A percentile compares a stretch with the other conserved stretches of the same genome.
These are phyloP conservation scores for Camelus bactrianus DNA, from an alignment of 2,113 vertebrate species.

Conservation along the genomic window DNA sequence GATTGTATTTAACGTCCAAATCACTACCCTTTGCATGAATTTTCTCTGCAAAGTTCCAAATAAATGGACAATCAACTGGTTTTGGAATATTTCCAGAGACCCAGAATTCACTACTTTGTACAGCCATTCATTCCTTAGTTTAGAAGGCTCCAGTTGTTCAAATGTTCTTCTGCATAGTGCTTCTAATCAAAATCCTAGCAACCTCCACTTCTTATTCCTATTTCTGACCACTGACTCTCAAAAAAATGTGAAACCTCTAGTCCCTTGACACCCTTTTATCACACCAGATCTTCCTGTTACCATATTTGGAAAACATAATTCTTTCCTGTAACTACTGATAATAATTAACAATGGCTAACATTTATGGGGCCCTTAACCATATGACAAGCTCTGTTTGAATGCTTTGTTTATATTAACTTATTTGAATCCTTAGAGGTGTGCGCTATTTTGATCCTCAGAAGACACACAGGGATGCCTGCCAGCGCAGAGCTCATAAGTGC, in stretches of 20 bases:
- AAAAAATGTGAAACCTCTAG: background rate
- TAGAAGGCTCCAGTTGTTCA: background rate
- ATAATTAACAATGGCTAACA: background rate
- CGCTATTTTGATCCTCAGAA: background rate
- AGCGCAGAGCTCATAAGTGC: background rate
- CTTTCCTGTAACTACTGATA: background rate
- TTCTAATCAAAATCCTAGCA: background rate
- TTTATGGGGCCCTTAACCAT: background rate
- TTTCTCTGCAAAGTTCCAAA: background rate
- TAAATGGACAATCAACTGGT: background rate
- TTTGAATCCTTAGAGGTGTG: background rate
- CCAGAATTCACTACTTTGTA: background rate
- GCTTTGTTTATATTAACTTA: background rate
- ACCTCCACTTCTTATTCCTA: background rate
- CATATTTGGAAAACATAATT: background rate
- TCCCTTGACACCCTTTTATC: background rate
- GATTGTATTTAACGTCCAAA: background rate
- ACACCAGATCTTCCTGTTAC: background rate
- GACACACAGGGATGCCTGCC: background rate
- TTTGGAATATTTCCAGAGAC: background rate
- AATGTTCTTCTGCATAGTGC: background rate
- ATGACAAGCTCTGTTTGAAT: background rate
- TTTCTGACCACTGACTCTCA: background rate
- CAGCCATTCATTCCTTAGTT: background rate
- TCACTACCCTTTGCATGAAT: background rate